Conservation (phyloP, 2,113 vertebrate genomes). For the Salvator merianae region DNA sequence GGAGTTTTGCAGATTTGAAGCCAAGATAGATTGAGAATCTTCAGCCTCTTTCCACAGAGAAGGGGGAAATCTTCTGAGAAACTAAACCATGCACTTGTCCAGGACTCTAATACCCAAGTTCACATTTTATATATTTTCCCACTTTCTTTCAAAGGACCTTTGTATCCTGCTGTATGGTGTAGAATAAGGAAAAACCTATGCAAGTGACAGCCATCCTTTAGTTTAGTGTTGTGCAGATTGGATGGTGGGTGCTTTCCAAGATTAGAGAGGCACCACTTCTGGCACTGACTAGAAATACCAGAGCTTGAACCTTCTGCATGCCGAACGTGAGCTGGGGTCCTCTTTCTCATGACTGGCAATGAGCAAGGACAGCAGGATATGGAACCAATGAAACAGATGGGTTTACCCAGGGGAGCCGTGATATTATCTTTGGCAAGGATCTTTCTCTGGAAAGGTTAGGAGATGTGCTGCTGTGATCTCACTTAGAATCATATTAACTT, state of each 20-base stretch:
- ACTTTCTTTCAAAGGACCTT: not conserved
- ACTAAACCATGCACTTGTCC: too few relatives aligned
- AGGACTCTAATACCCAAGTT: too few relatives aligned
- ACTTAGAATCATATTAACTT: constrained; percentile 64
- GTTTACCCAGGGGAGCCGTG: constrained; percentile 57
- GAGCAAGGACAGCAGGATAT: constrained; percentile 51
- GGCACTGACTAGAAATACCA: not conserved
- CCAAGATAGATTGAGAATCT: too few relatives aligned
- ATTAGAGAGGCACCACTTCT: not conserved
- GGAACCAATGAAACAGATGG: constrained; percentile 61
- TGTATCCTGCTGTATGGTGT: not conserved
- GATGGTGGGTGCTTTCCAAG: not conserved
- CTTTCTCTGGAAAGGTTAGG: constrained; percentile 73
- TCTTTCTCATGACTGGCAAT: constrained; percentile 5
- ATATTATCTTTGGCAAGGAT: constrained; percentile 60
- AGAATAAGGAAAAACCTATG: not conserved
- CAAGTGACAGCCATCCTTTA: too few relatives aligned
- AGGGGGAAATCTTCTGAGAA: too few relatives aligned
- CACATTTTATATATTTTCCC: too few relatives aligned
- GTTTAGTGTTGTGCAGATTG: not conserved
- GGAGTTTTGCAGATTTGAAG: too few relatives aligned
- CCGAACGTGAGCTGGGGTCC: not conserved
- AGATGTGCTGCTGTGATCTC: constrained; percentile 38
- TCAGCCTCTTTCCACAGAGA: too few relatives aligned
- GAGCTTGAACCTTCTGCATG: not conserved